These are phyloP conservation scores for Salpingus planirostris DNA, from an alignment of 2,888 invertebrate species.

Conservation along the genomic window DNA sequence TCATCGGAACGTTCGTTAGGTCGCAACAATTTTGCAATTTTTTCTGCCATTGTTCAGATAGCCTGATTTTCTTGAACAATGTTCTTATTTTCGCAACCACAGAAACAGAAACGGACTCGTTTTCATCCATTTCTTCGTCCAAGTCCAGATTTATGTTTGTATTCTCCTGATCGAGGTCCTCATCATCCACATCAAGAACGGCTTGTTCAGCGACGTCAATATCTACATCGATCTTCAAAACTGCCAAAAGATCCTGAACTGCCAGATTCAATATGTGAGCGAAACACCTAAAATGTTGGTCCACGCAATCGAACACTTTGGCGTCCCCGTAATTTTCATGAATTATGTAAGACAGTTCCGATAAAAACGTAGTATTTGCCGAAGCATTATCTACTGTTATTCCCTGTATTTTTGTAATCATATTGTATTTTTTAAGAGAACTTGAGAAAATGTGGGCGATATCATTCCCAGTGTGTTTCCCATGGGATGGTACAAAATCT, in stretches of 20 bases:
- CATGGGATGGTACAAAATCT: slow-evolving; percentile 21
- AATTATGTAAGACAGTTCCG: too few species aligned
- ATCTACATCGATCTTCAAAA: too few species aligned
- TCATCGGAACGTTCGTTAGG: background rate
- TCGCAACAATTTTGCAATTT: background rate
- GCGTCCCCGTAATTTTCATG: too few species aligned
- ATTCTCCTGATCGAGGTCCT: background rate
- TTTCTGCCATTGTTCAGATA: background rate
- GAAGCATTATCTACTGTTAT: background rate
- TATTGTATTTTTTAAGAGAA: slow-evolving; percentile 8
- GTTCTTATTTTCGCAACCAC: background rate
- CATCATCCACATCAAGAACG: too few species aligned
- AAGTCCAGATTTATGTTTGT: too few species aligned
- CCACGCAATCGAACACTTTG: slow-evolving; percentile 15
- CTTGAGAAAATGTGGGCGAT: slow-evolving; percentile 17
- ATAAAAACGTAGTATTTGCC: background rate
- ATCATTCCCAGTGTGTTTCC: slow-evolving; percentile 22
- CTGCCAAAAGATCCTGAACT: slow-evolving; percentile 16
- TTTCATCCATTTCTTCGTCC: background rate
- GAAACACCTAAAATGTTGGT: slow-evolving; percentile 25
- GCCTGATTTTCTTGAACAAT: background rate
- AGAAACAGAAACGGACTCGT: background rate
- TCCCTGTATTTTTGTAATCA: background rate
- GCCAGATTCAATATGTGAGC: slow-evolving; percentile 23
- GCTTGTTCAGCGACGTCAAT: too few species aligned